Base-by-base conservation (phyloP, 2,113 vertebrate species). In the Python bivittatus region DNA sequence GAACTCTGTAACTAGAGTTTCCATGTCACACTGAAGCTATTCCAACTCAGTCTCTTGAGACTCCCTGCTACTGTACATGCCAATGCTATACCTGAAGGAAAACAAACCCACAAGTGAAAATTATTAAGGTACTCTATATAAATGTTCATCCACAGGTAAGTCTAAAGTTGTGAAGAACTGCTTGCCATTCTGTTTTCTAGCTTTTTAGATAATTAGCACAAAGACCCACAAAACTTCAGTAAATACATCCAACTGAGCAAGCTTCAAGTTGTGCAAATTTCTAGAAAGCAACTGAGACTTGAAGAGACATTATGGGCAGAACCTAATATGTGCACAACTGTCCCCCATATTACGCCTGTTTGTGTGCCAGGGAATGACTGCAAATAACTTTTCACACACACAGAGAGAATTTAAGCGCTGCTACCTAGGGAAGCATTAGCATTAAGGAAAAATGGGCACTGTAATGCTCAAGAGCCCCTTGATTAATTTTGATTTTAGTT, bases 91-190 rank as follows among this genome's bases (percentile, higher is more conserved):
- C 6, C 12, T 13, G 25, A 29, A 1, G 95, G 60, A 56, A 91
- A 94, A 96, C 64, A 96, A 96, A 95, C 93, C 91, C 85, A 7
- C 60, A 90, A 94, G 56, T 93, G 93, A 44, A 93, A 61, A 88
- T 95, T 42, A 91, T 0, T 61, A 94, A 92, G 61, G 6, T 79
- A 38, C 17, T 79, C 15, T 38, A 8, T 38, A 79, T 20, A 79
- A 79, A 79, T 79, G 38, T 79, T 79, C n/a, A 72, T 7, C 15
- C n/a, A 72, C 68, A 79, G n/a, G 13, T 72, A 72, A 72, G 27
- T 64, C 61, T 64, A 64, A 64, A 64, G 15, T 79, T 79, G n/a
- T 48, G 48, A 48, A 48, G 48, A 48, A 48, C 48, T 48, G 38
- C 20, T 79, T 38, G 15, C 33, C 15, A 20, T 79, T 72, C 68